phyloP scores from a whole-genome alignment of 1,140 invertebrate species.

The Proctacanthus coquilletti region DNA sequence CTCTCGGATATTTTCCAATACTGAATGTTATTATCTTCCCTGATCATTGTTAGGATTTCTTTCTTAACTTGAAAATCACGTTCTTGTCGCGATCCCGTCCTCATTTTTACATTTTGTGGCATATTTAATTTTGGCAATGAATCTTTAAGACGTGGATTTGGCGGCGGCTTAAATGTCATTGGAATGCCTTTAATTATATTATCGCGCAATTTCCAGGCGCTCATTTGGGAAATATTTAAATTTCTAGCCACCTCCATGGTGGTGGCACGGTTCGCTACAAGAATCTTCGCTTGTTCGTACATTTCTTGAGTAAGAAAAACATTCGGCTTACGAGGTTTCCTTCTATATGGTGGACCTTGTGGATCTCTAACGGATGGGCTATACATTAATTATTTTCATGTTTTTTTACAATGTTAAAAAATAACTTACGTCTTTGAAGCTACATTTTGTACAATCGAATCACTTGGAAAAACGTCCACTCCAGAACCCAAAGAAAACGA shows the following conservation, averaged over 20 bases:
- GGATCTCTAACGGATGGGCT: too few relatives aligned
- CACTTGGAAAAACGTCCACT: too few relatives aligned
- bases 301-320: conserved; percentile 29
- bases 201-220: conserved; percentile 27
- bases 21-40: conserved; percentile 27
- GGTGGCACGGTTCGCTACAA: conserved; percentile 24
- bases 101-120: conserved; percentile 9
- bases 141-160: neutral
- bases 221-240: conserved; percentile 27
- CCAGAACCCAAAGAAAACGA: too few relatives aligned
- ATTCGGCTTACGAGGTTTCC: conserved; percentile 27
- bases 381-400: too few relatives aligned
- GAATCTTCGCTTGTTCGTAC: conserved; percentile 23
- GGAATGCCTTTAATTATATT: conserved; percentile 26
- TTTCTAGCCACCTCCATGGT: conserved; percentile 27
- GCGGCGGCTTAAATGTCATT: conserved; percentile 15
- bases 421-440: too few relatives aligned
- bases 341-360: conserved; percentile 7
- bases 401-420: too few relatives aligned
- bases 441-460: too few relatives aligned
- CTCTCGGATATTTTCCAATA: conserved; percentile 28
- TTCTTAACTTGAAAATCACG: conserved; percentile 28
- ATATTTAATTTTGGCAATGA: neutral
- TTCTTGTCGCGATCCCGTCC: conserved; percentile 19
- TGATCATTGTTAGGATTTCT: conserved; percentile 27